Evolutionary conservation across 2,797 vertebrate species (phyloP).

Genomic region (Enteromius afrohamiltoni): DNA sequence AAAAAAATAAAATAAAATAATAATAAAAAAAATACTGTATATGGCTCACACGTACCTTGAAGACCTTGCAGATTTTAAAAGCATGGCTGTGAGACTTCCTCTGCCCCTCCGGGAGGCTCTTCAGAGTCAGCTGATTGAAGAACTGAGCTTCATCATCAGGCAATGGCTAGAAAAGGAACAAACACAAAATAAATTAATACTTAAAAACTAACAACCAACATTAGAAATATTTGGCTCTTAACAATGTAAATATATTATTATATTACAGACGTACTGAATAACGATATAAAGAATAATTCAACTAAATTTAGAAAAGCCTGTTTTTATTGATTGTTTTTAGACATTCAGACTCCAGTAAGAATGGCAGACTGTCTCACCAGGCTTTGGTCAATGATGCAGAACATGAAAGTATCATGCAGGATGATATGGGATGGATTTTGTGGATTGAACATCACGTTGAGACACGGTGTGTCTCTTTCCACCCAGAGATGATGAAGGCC

Average conservation of each 20-base stretch:
- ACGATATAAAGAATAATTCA: too few species aligned
- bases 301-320: too few species aligned
- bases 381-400: conserved; percentile 91
- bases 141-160: conserved; percentile 77
- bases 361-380: conserved; percentile 77
- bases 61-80: conserved; percentile 93
- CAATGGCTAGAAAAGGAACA: conserved; percentile 78
- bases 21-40: too few species aligned
- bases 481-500: conserved; percentile 87
- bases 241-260: background rate
- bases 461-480: conserved; percentile 87
- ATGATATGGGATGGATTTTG: conserved; percentile 82
- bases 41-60: conserved; percentile 78
- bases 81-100: conserved; percentile 79
- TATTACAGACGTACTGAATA: background rate
- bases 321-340: background rate
- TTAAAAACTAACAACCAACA: background rate
- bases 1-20: background rate
- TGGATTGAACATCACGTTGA: conserved; percentile 84
- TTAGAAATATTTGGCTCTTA: background rate
- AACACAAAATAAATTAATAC: background rate
- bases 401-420: conserved; percentile 88
- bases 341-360: background rate
- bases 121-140: conserved; percentile 83
- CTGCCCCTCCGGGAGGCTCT: conserved; percentile 76